These are phyloP conservation scores for Engraulis encrasicolus DNA, from an alignment of 2,113 vertebrate species.

Conservation along the genomic window DNA sequence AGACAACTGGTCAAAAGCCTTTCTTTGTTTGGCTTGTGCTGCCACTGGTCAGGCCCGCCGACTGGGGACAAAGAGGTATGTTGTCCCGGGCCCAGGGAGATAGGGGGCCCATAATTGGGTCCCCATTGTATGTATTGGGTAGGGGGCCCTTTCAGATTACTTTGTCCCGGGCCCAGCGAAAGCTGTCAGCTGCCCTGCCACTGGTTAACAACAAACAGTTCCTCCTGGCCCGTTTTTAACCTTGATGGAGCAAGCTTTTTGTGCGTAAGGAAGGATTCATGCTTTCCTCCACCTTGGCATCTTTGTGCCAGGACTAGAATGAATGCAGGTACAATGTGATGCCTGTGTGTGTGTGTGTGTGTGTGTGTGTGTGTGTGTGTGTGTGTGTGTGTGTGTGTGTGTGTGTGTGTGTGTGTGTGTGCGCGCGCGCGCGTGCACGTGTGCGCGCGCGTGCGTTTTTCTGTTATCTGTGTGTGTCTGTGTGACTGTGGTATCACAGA, in stretches of 20 bases:
- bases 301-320: background rate
- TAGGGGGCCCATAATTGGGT: too few relatives aligned
- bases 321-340: background rate
- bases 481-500: background rate
- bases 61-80: too few relatives aligned
- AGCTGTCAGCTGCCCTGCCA: too few relatives aligned
- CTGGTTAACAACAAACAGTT: background rate
- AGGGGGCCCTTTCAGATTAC: too few relatives aligned
- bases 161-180: too few relatives aligned
- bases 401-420: background rate
- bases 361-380: background rate
- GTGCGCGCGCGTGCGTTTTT: background rate
- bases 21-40: too few relatives aligned
- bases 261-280: background rate
- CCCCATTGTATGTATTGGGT: too few relatives aligned
- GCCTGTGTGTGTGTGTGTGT: background rate
- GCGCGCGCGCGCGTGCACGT: background rate
- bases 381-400: background rate
- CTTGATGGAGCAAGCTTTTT: background rate
- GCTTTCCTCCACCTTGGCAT: background rate
- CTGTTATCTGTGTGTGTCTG: background rate
- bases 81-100: too few relatives aligned
- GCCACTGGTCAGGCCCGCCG: too few relatives aligned
- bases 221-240: background rate
- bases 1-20: too few relatives aligned